Base-by-base conservation (phyloP, 1,140 invertebrate genomes). In the Spodoptera frugiperda region DNA sequence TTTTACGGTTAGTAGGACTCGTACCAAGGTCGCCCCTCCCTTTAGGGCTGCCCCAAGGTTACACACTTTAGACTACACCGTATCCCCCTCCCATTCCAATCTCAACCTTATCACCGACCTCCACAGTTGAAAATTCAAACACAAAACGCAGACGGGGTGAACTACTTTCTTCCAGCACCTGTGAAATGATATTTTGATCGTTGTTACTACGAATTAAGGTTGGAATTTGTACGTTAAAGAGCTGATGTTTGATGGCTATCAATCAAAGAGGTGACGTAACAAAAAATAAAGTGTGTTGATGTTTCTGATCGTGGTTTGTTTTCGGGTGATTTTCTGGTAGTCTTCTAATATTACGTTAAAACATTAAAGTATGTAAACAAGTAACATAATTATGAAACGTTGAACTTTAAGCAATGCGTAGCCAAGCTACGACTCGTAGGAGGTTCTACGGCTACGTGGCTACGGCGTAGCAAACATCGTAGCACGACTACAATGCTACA, bases 1-100 rank as follows among this genome's bases (percentile, higher is more conserved):
- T 74, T 78, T 78, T 68, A 74, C 77, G 77, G 77, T 74, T 65
- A 75, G 61, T 78, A 70, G 63, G 71, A 73, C 71, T 78, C 19
- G 57, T 49, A 51, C 15, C 51, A 74, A 78, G 77, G 77, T 51
- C 71, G 63, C 21, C 77, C 53, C 33, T 25, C 76, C 68, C 53
- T 65, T 39, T 14, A 33, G 33, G 17, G 49, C 74, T 55, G 48
- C 39, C 63, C 74, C 71, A 73, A 75, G 74, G 74, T 21, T 21
- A 57, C 61, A 17, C 19, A 67, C 33, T 76, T 49, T n/a, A 74
- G 72, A 33, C 70, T 55, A 25, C 54, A 30, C 48, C 14, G 39
- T 46, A 72, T 2, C 44, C 25, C 19, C 48, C 8, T 12, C 15
- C 25, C 46, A 63, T 6, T 46, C 25, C 4, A 65, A 65, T 46